Conservation (phyloP, 2,797 vertebrate genomes). For the Octomys mimax region DNA sequence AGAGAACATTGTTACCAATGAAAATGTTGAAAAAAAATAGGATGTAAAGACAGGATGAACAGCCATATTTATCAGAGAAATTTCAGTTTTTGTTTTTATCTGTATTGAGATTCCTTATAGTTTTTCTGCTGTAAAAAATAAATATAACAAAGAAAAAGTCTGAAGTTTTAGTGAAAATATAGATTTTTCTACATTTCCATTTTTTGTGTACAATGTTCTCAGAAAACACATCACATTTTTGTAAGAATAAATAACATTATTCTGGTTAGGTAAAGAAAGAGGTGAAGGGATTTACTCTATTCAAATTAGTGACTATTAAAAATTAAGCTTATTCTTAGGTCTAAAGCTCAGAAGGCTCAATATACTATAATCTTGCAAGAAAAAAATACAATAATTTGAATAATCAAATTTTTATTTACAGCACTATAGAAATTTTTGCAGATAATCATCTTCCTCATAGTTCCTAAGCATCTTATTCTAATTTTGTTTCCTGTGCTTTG, state of each 20-base stretch:
- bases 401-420: not conserved
- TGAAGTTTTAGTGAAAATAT: not conserved
- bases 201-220: not conserved
- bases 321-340: not conserved
- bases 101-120: not conserved
- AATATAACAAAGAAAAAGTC: not conserved
- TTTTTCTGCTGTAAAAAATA: not conserved
- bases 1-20: constrained; percentile 59
- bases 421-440: not conserved
- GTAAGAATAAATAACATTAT: not conserved
- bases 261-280: constrained; percentile 18
- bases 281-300: not conserved
- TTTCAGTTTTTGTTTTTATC: not conserved
- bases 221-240: not conserved
- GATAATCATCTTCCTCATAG: not conserved
- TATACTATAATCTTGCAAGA: not conserved
- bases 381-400: constrained; percentile 27
- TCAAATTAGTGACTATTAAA: constrained; percentile 7
- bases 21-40: not conserved
- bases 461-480: not conserved
- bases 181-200: not conserved
- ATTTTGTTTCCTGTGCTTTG: not conserved
- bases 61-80: constrained; percentile 54
- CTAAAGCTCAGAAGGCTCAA: not conserved
- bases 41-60: constrained; percentile 1